Evolutionary conservation across 2,113 vertebrate species (phyloP), one percentile per base, ranked within the genome.

Genomic region (Gnathonemus longibarbis): DNA sequence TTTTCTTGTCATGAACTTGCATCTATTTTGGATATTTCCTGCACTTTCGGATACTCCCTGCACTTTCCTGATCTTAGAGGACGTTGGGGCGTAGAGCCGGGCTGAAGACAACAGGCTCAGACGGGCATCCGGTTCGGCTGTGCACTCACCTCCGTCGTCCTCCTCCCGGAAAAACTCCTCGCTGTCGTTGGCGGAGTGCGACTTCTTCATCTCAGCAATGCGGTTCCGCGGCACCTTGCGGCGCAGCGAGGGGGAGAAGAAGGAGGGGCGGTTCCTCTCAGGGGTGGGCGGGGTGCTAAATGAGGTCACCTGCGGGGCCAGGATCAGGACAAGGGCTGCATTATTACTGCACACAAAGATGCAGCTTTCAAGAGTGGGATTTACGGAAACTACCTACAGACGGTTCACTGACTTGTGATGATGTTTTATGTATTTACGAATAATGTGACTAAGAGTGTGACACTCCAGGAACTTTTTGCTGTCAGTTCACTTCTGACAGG

Each of bases 131-230:
- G 11, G 66, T 10, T 31, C 9, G 11, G 31, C 31, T 77, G 13
- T 77, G 35, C 11, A n/a, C 74, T 80, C 5, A 98, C 98, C 98
- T 93, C 95, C 94, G 84, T 95, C 94, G 0, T 96, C 96, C 3
- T 98, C 97, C 91, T 99, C 98, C 91, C 98, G 96, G 95, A 99
- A 99, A 94, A 99, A 98, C 88, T 99, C 98, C 91, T 99, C 98
- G 0, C 98, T 99, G 96, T 99, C 98, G 0, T 99, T 99, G 91
- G 98, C 98, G 0, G 98, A 99, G 92, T 99, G 98, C 0, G 98
- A 99, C 92, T 99, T 99, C 94, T 99, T 99, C 98, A 99, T 99
- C 94, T 99, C 98, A 0, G 97, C 95, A 0, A 96, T 98, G 27
- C 96, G 94, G 94, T 96, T 97, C 35, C 97, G 95, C 0, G 98